phyloP scores from a whole-genome alignment of 1,140 invertebrate genomes.

The Pteromalus puparum region DNA sequence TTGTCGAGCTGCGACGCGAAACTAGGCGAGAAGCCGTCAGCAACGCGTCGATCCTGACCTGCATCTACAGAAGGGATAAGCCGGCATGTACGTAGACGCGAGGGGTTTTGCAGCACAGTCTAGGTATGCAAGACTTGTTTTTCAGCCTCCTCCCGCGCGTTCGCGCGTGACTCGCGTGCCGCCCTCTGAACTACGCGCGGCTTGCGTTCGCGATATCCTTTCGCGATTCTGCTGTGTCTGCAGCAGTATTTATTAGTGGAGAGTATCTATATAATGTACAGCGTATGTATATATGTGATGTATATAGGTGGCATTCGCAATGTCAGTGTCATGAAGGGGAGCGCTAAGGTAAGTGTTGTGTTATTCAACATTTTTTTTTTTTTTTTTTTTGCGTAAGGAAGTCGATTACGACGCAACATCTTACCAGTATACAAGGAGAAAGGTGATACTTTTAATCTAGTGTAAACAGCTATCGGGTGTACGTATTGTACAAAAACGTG shows the following conservation, averaged over 20 bases:
- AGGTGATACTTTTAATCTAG: neutral
- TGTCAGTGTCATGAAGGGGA: slow-evolving; percentile 32
- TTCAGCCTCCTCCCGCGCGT: neutral
- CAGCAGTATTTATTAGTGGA: too few species aligned
- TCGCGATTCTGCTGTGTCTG: too few species aligned
- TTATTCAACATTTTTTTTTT: neutral
- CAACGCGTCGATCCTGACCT: slow-evolving; percentile 37
- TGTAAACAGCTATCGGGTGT: neutral
- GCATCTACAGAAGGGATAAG: slow-evolving; percentile 8
- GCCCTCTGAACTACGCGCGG: neutral
- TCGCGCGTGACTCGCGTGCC: neutral
- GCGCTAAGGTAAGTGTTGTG: neutral
- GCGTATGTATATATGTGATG: neutral
- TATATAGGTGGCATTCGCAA: neutral
- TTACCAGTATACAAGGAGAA: neutral
- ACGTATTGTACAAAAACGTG: too few species aligned
- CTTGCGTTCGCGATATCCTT: neutral
- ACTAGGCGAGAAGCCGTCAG: neutral
- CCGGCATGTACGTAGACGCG: neutral
- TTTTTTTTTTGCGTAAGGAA: slow-evolving; percentile 1
- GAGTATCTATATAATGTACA: neutral
- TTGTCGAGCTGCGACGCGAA: neutral
- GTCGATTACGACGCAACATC: slow-evolving; percentile 17
- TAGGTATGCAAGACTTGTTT: neutral
- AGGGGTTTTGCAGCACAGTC: too few species aligned